phyloP scores from a whole-genome alignment of 2,888 invertebrate species.

The Gibbula magus region DNA sequence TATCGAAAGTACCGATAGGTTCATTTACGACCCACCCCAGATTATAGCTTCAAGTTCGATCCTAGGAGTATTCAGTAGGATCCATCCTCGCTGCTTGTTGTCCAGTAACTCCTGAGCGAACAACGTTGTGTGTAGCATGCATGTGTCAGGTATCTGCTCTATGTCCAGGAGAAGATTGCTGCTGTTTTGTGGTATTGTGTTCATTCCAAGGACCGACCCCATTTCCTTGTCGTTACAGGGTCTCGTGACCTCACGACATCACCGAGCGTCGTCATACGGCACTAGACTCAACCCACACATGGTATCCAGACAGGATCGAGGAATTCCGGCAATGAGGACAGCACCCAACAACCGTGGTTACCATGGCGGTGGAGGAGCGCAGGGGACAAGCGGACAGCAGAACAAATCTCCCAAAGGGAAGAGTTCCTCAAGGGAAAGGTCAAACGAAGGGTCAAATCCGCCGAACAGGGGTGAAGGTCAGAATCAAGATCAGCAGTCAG shows the following conservation, averaged over 20 bases:
- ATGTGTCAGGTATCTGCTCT: not conserved
- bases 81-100: not conserved
- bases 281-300: not conserved
- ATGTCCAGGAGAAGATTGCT: not conserved
- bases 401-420: conserved; percentile 15
- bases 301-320: not conserved
- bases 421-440: not conserved
- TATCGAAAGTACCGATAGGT: no score
- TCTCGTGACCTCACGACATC: conserved; percentile 10
- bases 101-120: not conserved
- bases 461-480: conserved; percentile 16
- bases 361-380: not conserved
- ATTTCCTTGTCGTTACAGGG: conserved; percentile 42
- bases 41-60: no score
- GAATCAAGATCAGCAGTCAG: not conserved
- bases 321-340: not conserved
- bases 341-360: not conserved
- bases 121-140: not conserved
- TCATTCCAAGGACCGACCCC: conserved; percentile 2
- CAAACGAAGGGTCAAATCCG: not conserved
- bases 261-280: not conserved
- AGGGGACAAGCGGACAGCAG: conserved; percentile 19
- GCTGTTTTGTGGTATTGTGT: conserved; percentile 21
- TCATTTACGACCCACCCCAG: no score
- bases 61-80: not conserved